Evolutionary conservation across 2,113 vertebrate species (phyloP).

Genomic region (Marmota flaviventris): DNA sequence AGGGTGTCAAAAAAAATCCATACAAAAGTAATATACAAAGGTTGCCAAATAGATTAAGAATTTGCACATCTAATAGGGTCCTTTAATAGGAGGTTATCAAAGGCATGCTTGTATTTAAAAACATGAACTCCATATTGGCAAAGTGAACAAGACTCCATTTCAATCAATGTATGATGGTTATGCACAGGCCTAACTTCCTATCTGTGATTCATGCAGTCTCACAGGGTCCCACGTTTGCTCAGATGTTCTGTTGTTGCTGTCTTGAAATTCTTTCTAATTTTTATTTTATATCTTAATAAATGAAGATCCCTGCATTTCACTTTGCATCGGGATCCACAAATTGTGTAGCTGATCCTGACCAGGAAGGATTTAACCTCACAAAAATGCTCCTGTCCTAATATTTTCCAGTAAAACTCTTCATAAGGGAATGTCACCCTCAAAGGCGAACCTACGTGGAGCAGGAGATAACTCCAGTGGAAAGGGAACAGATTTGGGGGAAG

Average conservation of each 20-base stretch:
- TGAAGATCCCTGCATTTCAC: neutral
- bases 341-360: neutral
- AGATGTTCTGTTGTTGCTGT: neutral
- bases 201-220: no score
- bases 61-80: neutral
- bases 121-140: neutral
- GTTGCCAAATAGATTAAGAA: conserved; percentile 9
- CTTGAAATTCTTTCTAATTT: conserved; percentile 10
- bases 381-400: neutral
- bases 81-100: neutral
- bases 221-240: neutral
- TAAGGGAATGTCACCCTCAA: neutral
- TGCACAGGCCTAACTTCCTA: neutral
- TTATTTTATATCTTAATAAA: neutral
- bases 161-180: neutral
- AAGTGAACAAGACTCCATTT: neutral
- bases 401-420: neutral
- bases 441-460: neutral
- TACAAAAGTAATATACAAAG: neutral
- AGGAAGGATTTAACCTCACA: neutral
- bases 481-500: conserved; percentile 2
- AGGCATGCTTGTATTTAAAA: neutral
- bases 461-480: neutral
- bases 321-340: neutral
- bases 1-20: neutral